A percentile compares a stretch with the other conserved stretches of the same genome.
Conservation (phyloP, 2,888 invertebrate genomes). For the Lamellibrachia columna region DNA sequence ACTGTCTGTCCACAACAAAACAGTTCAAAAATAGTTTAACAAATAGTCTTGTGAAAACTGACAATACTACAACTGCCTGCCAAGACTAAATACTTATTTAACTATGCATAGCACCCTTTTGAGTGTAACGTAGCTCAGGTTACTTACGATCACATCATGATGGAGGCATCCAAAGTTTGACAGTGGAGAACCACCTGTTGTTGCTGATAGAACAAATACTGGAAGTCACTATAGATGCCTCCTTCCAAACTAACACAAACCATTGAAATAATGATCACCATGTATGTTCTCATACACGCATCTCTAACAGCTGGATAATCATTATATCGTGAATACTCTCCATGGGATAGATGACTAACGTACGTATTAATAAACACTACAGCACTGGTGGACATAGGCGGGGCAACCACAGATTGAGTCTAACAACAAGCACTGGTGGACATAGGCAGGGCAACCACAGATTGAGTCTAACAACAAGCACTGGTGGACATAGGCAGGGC, state of each 20-base stretch:
- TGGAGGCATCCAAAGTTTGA: too few relatives aligned
- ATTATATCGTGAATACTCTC: background rate
- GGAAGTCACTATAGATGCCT: too few relatives aligned
- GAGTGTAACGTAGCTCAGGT: background rate
- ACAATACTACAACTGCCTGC: background rate
- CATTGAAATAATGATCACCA: too few relatives aligned
- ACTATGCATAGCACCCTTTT: background rate
- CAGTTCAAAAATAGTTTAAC: background rate
- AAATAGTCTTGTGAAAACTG: background rate
- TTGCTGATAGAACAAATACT: too few relatives aligned
- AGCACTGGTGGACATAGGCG: background rate
- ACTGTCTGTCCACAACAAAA: background rate
- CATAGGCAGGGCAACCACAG: background rate
- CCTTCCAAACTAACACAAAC: too few relatives aligned
- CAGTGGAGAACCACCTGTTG: too few relatives aligned
- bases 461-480: background rate
- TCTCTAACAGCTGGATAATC: background rate
- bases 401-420: background rate
- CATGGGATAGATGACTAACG: background rate
- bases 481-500: background rate
- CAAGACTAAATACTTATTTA: background rate
- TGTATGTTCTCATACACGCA: background rate
- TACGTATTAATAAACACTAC: background rate
- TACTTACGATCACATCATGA: too few relatives aligned
- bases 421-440: background rate